phyloP scores from a whole-genome alignment of 2,113 vertebrate species.

The Ctenomys sociabilis region DNA sequence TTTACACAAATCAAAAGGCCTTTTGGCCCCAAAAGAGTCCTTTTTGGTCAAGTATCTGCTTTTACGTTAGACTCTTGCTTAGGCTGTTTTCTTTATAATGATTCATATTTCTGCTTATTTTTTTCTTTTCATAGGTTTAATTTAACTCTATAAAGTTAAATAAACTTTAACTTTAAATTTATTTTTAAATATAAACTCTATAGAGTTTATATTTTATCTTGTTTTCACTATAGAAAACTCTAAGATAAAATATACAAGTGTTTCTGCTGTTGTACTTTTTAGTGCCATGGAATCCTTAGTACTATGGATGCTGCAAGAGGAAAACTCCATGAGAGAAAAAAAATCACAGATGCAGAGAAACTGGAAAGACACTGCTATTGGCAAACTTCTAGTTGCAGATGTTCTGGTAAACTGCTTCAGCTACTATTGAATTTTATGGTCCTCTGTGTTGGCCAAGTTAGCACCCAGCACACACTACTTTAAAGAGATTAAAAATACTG shows the following conservation, averaged over 20 bases:
- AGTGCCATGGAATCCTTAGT: background rate
- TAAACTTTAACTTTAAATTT: too few relatives aligned
- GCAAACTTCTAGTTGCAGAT: slow-evolving; percentile 24
- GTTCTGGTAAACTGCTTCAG: background rate
- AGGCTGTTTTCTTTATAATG: slow-evolving; percentile 31
- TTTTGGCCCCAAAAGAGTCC: slow-evolving; percentile 16
- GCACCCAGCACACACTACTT: background rate
- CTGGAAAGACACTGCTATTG: background rate
- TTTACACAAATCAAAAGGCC: slow-evolving; percentile 38
- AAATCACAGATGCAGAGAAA: slow-evolving; percentile 1
- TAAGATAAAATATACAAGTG: slow-evolving; percentile 55
- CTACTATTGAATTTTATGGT: background rate
- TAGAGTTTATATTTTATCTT: slow-evolving; percentile 56
- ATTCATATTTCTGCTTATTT: slow-evolving; percentile 35
- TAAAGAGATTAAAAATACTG: slow-evolving; percentile 22
- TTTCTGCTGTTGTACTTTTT: slow-evolving; percentile 45
- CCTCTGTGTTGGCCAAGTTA: background rate
- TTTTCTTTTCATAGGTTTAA: slow-evolving; percentile 45
- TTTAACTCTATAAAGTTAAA: too few relatives aligned
- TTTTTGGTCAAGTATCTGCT: slow-evolving; percentile 48
- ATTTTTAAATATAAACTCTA: too few relatives aligned
- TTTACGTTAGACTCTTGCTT: slow-evolving; percentile 34
- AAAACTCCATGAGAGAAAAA: background rate
- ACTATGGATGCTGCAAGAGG: background rate
- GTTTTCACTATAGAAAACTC: slow-evolving; percentile 37